Percentiles rank a stretch among this genome's conserved stretches.
These are phyloP conservation scores for Balaeniceps rex DNA, from an alignment of 2,113 vertebrate genomes.

Conservation along the genomic window DNA sequence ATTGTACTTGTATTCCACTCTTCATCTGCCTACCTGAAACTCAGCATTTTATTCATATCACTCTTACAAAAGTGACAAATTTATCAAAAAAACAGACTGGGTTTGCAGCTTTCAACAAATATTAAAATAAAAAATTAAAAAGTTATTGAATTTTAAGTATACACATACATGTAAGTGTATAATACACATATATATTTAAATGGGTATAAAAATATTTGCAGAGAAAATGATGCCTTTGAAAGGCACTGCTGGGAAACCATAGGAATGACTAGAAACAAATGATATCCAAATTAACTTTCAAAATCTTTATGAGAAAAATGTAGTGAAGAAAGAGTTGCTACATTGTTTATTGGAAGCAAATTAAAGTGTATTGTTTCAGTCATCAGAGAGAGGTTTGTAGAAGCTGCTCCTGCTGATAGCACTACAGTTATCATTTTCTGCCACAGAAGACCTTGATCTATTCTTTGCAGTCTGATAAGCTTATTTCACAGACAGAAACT, in stretches of 20 bases:
- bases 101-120: neutral
- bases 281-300: neutral
- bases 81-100: neutral
- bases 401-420: neutral
- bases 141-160: neutral
- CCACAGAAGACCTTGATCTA: neutral
- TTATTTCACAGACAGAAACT: slow-evolving; percentile 4
- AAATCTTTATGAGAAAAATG: neutral
- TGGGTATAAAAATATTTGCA: neutral
- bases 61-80: neutral
- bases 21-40: neutral
- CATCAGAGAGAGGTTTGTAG: neutral
- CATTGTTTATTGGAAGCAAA: neutral
- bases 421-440: neutral
- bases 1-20: neutral
- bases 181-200: neutral
- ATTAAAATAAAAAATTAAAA: neutral
- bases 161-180: neutral
- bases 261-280: neutral
- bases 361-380: neutral
- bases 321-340: neutral
- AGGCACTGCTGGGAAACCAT: neutral
- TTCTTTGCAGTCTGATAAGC: slow-evolving; percentile 5
- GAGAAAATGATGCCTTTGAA: neutral
- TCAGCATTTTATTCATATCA: neutral